Evolutionary conservation across 2,888 invertebrate genomes (phyloP), one percentile per base, ranked within the genome.

Genomic region (Drosophila diplacantha): DNA sequence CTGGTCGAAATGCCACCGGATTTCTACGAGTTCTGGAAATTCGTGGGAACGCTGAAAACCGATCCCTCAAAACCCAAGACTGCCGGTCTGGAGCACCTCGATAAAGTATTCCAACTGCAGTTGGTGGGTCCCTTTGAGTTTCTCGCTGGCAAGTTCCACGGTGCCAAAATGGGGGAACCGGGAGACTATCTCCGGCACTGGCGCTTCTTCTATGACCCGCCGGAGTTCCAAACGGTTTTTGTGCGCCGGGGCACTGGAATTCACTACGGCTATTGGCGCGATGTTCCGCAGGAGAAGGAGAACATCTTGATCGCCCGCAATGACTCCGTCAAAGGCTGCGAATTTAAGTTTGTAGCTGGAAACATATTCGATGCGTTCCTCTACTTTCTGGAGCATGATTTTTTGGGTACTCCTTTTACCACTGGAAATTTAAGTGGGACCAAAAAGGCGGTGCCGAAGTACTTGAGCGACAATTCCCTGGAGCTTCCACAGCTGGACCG

Each of bases 191-290:
- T 96, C 47, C 88, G 92, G 11, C 96, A 97, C 86, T 97, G 96
- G 94, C 91, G 98, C 75, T 98, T 94, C 88, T 96, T 92, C 86
- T 96, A 94, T 87, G 98, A 99, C 90, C 96, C 97, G 11, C 98
- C 98, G 11, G 98, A 98, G 88, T 95, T 97, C 87, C 95, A 96
- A 91, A 93, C 95, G 3, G 89, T 95, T 38, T 86, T 96, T 50
- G 93, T 92, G 22, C 92, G 93, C 82, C 91, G 92, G 49, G 91
- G 91, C 49, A 92, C 91, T 61, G 93, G 94, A 67, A 92, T 92
- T 73, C 97, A 98, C 86, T 92, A 96, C 81, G 97, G 97, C 7
- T 98, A 97, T 88, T 97, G 93, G 90, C 91, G 96, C 82, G 97
- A 98, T 89, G 91, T 92, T 64, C 95, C 95, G 0, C 90, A 91